A percentile compares a stretch with the other conserved stretches of the same genome.
phyloP scores from a whole-genome alignment of 2,113 vertebrate genomes.

The Entelurus aequoreus region DNA sequence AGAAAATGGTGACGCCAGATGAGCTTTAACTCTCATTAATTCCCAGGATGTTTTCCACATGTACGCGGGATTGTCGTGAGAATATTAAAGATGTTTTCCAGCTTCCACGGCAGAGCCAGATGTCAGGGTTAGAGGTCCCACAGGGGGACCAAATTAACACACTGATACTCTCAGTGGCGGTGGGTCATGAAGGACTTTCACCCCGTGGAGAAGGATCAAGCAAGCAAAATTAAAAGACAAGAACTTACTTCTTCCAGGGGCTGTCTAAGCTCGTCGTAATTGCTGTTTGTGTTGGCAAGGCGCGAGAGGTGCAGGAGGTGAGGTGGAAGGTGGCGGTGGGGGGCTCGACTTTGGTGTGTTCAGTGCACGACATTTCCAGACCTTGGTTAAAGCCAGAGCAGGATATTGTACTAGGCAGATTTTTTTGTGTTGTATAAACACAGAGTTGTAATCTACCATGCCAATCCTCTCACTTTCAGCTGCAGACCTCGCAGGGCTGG shows the following conservation, averaged over 20 bases:
- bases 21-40: conserved; percentile 77
- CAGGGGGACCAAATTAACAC: conserved; percentile 81
- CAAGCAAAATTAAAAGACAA: conserved; percentile 59
- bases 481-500: conserved; percentile 63
- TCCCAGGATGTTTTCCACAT: conserved; percentile 93
- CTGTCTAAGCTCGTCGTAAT: conserved; percentile 80
- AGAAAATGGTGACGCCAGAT: conserved; percentile 73
- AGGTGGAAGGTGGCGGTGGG: conserved; percentile 30
- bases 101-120: conserved; percentile 86
- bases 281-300: conserved; percentile 87
- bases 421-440: conserved; percentile 82
- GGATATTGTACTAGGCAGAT: conserved; percentile 81
- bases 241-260: conserved; percentile 80
- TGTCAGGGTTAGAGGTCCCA: conserved; percentile 77
- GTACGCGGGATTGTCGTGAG: conserved; percentile 84
- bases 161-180: conserved; percentile 79
- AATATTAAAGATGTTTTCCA: conserved; percentile 92
- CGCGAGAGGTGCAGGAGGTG: conserved; percentile 45
- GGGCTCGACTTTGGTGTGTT: conserved; percentile 77
- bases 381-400: conserved; percentile 79
- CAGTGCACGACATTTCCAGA: conserved; percentile 79
- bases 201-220: conserved; percentile 33
- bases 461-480: conserved; percentile 64
- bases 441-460: conserved; percentile 75
- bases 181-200: conserved; percentile 69